These are phyloP conservation scores for Anneissia japonica DNA, from an alignment of 35 echinoderm and acorn worm genomes.

Conservation along the genomic window DNA sequence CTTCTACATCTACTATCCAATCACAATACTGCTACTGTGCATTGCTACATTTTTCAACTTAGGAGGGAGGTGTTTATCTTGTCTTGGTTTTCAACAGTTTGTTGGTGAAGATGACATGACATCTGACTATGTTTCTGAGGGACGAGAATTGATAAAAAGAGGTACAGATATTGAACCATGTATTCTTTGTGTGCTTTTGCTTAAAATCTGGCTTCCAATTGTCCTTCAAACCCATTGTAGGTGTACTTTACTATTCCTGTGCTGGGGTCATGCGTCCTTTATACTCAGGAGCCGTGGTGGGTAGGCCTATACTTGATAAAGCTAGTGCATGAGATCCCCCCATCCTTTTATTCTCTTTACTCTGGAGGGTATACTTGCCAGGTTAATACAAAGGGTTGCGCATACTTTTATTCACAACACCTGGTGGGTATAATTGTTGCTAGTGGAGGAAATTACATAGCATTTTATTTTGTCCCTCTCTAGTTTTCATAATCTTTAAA, in stretches of 20 bases:
- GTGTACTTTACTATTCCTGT: neutral
- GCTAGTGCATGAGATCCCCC: too few species aligned
- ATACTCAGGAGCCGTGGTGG: neutral
- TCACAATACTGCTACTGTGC: conserved; percentile 78
- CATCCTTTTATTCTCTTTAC: too few species aligned
- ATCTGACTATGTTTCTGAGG: conserved; percentile 75
- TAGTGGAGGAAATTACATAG: too few species aligned
- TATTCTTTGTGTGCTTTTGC: neutral
- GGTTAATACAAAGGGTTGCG: too few species aligned
- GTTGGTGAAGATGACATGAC: conserved; percentile 99
- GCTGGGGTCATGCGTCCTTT: neutral
- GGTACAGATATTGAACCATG: conserved; percentile 21
- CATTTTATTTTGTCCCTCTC: too few species aligned
- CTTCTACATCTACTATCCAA: conserved; percentile 97
- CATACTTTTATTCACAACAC: too few species aligned
- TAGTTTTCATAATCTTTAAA: too few species aligned
- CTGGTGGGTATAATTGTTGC: too few species aligned
- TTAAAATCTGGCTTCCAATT: neutral
- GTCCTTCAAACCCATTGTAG: neutral
- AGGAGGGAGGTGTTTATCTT: conserved; percentile 80
- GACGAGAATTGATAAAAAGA: conserved; percentile 77
- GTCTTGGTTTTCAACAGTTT: conserved; percentile 98
- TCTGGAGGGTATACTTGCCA: too few species aligned
- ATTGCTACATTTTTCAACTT: conserved; percentile 94
- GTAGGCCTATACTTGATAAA: neutral